Base-by-base conservation (phyloP, 1,140 invertebrate genomes). In the Mactra quadrangularis region DNA sequence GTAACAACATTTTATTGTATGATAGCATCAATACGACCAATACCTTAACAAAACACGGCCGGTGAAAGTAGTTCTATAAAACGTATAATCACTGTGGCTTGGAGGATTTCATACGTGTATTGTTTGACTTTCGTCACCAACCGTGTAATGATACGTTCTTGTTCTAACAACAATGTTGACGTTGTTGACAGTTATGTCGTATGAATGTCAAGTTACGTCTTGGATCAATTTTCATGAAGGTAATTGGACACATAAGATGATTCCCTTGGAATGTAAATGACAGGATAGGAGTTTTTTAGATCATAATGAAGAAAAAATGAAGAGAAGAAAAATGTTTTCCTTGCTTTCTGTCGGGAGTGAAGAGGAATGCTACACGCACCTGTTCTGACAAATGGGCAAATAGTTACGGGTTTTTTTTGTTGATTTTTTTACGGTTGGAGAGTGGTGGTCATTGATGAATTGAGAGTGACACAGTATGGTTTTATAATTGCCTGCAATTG, bases 221-320 rank as follows among this genome's bases (percentile, higher is more conserved):
- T 31, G n/a, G 41, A 27, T 72, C 52, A 55, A 31, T 57, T 72
- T 41, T 38, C 52, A 17, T 45, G 11, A 27, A 38, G 3, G 50
- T 57, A 38, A 72, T 55, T 57, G n/a, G 11, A 6, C 41, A 29
- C 27, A 29, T 57, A 35, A 9, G 53, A 57, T 72, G 29, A 52
- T 31, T 47, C 22, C 3, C 9, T 25, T 50, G 59, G 59, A 60
- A 76, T 76, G 74, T 76, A 64, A 76, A 76, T 76, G 55, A 76
- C 29, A 13, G 74, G 74, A 47, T 76, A 47, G 29, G 3, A 22
- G 41, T 50, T 19, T 27, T 41, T n/a, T n/a, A 6, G 15, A 41
- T 41, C 38, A 41, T 41, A 6, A 7, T 41, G 38, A 41, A n/a
- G n/a, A n/a, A n/a, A n/a, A n/a, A n/a, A n/a, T n/a, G n/a, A n/a